Base-by-base conservation (phyloP, 2,113 vertebrate species). In the Vulpes lagopus region DNA sequence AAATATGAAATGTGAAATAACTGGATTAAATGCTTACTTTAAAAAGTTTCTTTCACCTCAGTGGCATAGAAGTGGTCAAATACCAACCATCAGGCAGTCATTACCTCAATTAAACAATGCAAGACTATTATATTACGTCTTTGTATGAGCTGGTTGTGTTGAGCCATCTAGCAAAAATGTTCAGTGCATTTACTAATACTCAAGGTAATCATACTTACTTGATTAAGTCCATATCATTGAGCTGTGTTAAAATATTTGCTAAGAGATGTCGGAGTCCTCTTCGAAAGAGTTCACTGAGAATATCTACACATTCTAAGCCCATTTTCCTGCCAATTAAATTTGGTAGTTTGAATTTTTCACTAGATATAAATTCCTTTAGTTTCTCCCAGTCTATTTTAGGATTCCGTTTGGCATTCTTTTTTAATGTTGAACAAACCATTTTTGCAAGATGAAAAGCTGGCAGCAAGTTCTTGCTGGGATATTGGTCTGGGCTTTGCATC, bases 241-340 rank as follows among this genome's bases (percentile, higher is more conserved):
- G 99, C 69, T 99, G 98, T 20, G 97, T 95, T 98, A 99, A 98
- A 93, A 99, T 99, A 69, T 97, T 98, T 57, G 98, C 97, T 91
- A 99, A 98, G 93, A 99, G 80, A 97, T 98, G 98, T 87, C 93
- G 99, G 98, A 99, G 98, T 92, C 99, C 98, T 92, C 99, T 99
- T 93, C 98, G 98, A 94, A 99, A 98, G 90, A 99, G 99, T 86
- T 98, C 99, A 0, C 98, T 93, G 86, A 99, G 98, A 81, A 99
- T 93, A 71, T 99, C 99, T 30, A 99, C 76, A 85, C 81, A 98
- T 16, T 99, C 99, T 35, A 98, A 94, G 25, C 99, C 99, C 99
- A 99, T 99, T 86, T 99, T 99, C 62, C 99, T 98, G 64, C 99
- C 99, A 89, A 99, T 99, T 85, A 99, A 98, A 20, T 99, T 99